Evolutionary conservation across 1,140 invertebrate genomes (phyloP).

Genomic region (Drosophila ficusphila): DNA sequence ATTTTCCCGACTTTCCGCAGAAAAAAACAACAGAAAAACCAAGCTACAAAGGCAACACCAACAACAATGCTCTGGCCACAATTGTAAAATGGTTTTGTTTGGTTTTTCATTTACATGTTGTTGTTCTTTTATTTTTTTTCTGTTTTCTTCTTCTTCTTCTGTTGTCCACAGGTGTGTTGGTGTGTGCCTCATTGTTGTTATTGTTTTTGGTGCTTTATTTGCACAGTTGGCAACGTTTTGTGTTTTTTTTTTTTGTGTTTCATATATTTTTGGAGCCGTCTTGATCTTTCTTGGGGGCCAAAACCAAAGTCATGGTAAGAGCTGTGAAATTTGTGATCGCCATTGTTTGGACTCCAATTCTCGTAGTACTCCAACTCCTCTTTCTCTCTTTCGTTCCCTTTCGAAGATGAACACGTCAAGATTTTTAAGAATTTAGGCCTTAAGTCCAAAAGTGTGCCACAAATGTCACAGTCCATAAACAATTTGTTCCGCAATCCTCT

Average conservation of each 20-base stretch:
- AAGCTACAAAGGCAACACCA: slow-evolving; percentile 38
- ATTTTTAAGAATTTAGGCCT: slow-evolving; percentile 24
- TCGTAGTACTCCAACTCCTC: not conserved
- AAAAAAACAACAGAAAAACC: slow-evolving; percentile 26
- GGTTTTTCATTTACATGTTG: slow-evolving; percentile 73
- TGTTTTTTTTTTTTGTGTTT: slow-evolving; percentile 22
- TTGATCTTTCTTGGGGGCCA: slow-evolving; percentile 27
- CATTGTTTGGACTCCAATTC: slow-evolving; percentile 31
- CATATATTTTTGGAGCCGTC: slow-evolving; percentile 28
- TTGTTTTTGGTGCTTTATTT: slow-evolving; percentile 56
- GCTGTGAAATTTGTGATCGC: slow-evolving; percentile 44
- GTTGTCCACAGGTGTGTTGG: slow-evolving; percentile 32
- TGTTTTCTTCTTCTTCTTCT: slow-evolving; percentile 9
- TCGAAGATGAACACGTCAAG: slow-evolving; percentile 20
- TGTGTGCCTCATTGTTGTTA: slow-evolving; percentile 23
- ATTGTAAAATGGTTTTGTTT: slow-evolving; percentile 74
- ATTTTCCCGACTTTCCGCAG: slow-evolving; percentile 59
- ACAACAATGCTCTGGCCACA: slow-evolving; percentile 39
- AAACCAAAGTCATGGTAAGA: slow-evolving; percentile 48
- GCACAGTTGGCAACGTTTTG: slow-evolving; percentile 56
- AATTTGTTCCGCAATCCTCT: slow-evolving; percentile 16
- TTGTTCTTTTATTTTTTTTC: slow-evolving; percentile 33
- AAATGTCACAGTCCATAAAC: slow-evolving; percentile 66
- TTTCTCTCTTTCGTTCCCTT: not conserved
- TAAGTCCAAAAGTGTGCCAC: slow-evolving; percentile 59